Conservation (phyloP, 2,113 vertebrate genomes). For the Fukomys damarensis region DNA sequence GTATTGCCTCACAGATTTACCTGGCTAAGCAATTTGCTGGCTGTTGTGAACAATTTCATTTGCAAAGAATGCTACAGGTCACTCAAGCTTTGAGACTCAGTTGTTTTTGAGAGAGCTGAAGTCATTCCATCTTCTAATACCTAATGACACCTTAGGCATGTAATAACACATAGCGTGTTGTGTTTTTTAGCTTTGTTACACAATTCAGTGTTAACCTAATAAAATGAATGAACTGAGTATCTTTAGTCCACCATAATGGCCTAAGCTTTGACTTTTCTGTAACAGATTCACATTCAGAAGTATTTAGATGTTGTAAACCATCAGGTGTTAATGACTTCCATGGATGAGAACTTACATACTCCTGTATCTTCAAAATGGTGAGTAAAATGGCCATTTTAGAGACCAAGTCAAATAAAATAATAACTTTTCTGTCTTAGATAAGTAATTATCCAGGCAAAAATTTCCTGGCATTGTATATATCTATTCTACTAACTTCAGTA, state of each 20-base stretch:
- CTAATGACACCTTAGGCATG: conserved; percentile 50
- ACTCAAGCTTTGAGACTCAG: neutral
- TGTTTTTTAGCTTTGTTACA: conserved; percentile 62
- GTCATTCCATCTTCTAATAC: conserved; percentile 44
- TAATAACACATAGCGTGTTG: conserved; percentile 30
- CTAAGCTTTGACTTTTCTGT: conserved; percentile 69
- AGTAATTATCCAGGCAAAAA: neutral
- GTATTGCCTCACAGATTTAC: neutral
- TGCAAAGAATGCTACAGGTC: neutral
- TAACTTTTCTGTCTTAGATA: neutral
- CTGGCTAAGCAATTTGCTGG: neutral
- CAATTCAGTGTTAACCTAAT: conserved; percentile 49
- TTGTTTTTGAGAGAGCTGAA: conserved; percentile 19
- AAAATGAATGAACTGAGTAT: conserved; percentile 29
- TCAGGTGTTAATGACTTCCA: conserved; percentile 85
- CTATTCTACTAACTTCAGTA: conserved; percentile 12
- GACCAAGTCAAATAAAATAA: neutral
- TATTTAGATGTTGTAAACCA: conserved; percentile 85
- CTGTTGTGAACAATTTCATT: neutral
- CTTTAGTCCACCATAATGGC: neutral
- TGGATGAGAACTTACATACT: conserved; percentile 69
- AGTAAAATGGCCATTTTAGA: conserved; percentile 78
- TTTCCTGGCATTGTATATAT: conserved; percentile 34
- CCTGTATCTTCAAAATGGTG: conserved; percentile 79
- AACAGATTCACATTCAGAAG: conserved; percentile 89